Evolutionary conservation across 2,113 vertebrate genomes (phyloP).

Genomic region (Prietella phreatophila): DNA sequence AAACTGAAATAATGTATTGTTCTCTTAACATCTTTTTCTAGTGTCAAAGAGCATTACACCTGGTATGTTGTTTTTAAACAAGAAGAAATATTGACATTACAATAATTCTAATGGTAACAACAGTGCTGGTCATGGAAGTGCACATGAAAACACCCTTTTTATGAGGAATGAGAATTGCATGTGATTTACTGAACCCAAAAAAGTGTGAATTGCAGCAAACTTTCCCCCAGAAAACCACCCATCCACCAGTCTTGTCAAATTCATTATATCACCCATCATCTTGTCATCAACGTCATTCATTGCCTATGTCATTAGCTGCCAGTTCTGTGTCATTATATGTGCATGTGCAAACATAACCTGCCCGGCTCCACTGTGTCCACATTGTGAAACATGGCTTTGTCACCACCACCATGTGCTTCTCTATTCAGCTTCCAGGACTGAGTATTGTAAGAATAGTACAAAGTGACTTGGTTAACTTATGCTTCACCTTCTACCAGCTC

Average conservation of each 20-base stretch:
- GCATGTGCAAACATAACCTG: constrained; percentile 48
- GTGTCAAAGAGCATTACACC: constrained; percentile 74
- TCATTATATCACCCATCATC: constrained; percentile 31
- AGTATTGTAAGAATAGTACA: background rate
- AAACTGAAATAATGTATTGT: constrained; percentile 57
- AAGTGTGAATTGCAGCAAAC: constrained; percentile 17
- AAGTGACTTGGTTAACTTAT: constrained; percentile 1
- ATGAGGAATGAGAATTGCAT: constrained; percentile 53
- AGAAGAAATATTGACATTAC: constrained; percentile 48
- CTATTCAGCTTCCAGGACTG: constrained; percentile 21
- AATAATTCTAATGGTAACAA: constrained; percentile 43
- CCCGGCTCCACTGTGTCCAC: constrained; percentile 33
- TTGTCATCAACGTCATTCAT: constrained; percentile 11
- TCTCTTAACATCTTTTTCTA: constrained; percentile 68
- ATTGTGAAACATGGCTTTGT: constrained; percentile 22
- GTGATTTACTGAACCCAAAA: constrained; percentile 49
- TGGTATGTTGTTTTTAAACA: constrained; percentile 73
- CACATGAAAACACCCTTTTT: constrained; percentile 36
- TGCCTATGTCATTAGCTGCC: background rate
- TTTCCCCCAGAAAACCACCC: constrained; percentile 27
- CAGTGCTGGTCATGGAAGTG: constrained; percentile 18
- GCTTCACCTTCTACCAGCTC: constrained; percentile 68
- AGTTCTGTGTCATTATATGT: constrained; percentile 20
- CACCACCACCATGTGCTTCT: constrained; percentile 36
- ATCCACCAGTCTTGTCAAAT: constrained; percentile 36